Evolutionary conservation across 35 echinoderm and acorn worm genomes (phyloP), one percentile per base, ranked within the genome.

Genomic region (Chiridota heheva): DNA sequence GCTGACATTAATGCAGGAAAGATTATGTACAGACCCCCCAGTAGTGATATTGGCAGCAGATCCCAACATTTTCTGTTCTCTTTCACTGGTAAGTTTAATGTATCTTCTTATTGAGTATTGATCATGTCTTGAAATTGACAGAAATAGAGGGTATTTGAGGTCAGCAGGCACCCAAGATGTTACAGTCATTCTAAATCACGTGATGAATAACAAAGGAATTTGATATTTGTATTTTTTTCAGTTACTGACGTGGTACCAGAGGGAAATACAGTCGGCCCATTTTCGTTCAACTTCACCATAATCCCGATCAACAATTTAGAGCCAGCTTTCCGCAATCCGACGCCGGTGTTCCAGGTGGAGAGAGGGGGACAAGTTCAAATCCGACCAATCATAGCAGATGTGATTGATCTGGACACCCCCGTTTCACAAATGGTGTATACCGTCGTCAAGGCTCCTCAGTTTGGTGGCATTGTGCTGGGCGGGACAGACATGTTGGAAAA

Each of bases 1-100:
- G 88, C 95, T 5, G 95, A 98, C 51, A 55, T 98, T 39, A 98
- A 98, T 79, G 95, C 95, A 43, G 77, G 84, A 43, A 91, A 84
- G 84, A 91, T 97, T 15, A 63, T 91, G n/a, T 97, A 97, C 75
- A 44, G 94, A 18, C 89, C 94, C 12, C 89, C 94, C 13, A 44
- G 57, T 7, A 63, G 77, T 2, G 84, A 91, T 30, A 58, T 84
- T 1, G 94, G 94, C 18, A 40, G 38, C 37, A 36, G 56, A 7
- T 35, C 79, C 1, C 26, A 48, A 31, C 25, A 79, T 4, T 88
- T 84, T 37, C 77, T 66, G 12, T 91, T 97, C 47, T 56, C 82
- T 39, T 97, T 97, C 57, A 84, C 89, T 47, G 94, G 94, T 97
- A 37, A 84, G 84, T 95, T 47, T 80, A 36, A 25, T 27, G 32